These are phyloP conservation scores for Acrossocheilus fasciatus DNA, from an alignment of 2,797 vertebrate genomes.

Conservation along the genomic window DNA sequence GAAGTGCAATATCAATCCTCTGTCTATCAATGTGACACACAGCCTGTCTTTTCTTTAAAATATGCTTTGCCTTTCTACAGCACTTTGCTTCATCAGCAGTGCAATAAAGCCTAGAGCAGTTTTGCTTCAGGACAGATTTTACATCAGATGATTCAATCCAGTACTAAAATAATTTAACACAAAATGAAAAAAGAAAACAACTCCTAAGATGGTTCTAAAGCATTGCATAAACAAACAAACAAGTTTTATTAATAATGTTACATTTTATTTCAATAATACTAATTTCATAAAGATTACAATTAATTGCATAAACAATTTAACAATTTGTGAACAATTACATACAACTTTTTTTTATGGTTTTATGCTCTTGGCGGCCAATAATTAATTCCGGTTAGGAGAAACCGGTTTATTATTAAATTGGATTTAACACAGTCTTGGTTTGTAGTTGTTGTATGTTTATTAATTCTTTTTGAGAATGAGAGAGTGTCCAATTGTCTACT, in stretches of 20 bases:
- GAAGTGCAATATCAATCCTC: slow-evolving; percentile 20
- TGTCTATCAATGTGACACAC: slow-evolving; percentile 3
- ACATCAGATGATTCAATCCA: not conserved
- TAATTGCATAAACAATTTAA: not conserved
- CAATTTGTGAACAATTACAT: not conserved
- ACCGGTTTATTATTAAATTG: not conserved
- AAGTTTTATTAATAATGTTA: not conserved
- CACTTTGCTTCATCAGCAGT: slow-evolving; percentile 25
- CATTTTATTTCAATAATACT: too few species aligned
- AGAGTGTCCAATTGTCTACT: not conserved
- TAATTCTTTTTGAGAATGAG: not conserved
- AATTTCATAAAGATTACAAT: not conserved
- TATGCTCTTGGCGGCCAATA: not conserved
- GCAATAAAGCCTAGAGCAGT: slow-evolving; percentile 11
- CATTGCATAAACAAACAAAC: not conserved
- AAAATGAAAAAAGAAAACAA: not conserved
- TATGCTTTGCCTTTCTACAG: not conserved
- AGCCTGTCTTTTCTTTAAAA: slow-evolving; percentile 7
- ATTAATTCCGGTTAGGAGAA: not conserved
- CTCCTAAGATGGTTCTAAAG: not conserved
- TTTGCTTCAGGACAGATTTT: not conserved
- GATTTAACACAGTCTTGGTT: not conserved
- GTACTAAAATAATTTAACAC: not conserved
- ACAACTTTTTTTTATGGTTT: not conserved
- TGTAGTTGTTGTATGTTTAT: not conserved